These are phyloP conservation scores for Folsomia candida DNA, from an alignment of 2,888 invertebrate species.

Conservation along the genomic window DNA sequence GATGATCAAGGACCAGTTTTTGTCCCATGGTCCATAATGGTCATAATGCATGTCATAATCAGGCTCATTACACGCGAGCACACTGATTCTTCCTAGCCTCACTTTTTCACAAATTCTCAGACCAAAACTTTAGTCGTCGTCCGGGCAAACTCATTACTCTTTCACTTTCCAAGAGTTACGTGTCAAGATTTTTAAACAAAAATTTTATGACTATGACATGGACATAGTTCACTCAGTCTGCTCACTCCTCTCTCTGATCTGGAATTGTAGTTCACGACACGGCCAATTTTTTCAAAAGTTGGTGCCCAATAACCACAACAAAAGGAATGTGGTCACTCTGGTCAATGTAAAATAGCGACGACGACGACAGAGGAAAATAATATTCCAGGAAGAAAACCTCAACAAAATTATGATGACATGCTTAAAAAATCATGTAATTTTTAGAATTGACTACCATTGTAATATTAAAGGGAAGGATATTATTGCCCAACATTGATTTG, in stretches of 20 bases:
- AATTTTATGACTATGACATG: background rate
- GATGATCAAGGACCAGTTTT: conserved; percentile 16
- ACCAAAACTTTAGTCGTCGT: background rate
- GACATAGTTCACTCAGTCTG: background rate
- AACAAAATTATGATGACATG: background rate
- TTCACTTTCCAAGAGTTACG: background rate
- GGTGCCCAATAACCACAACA: background rate
- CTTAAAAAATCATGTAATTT: no score
- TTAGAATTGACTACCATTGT: no score
- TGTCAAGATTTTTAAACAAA: background rate
- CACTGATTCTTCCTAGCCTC: conserved; percentile 11
- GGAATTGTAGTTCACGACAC: background rate
- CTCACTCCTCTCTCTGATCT: background rate
- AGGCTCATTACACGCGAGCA: conserved; percentile 24
- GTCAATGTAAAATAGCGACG: background rate
- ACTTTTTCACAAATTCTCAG: conserved; percentile 11
- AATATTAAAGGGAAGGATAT: no score
- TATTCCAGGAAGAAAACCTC: background rate
- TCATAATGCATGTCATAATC: conserved; percentile 30
- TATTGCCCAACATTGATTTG: no score
- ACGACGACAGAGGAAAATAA: background rate
- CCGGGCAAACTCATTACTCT: conserved; percentile 8
- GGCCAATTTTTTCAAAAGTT: background rate
- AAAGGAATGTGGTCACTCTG: background rate
- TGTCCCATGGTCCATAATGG: conserved; percentile 14